Evolutionary conservation across 2,113 vertebrate genomes (phyloP), one percentile per base, ranked within the genome.

Genomic region (Syngnathoides biaculeatus): DNA sequence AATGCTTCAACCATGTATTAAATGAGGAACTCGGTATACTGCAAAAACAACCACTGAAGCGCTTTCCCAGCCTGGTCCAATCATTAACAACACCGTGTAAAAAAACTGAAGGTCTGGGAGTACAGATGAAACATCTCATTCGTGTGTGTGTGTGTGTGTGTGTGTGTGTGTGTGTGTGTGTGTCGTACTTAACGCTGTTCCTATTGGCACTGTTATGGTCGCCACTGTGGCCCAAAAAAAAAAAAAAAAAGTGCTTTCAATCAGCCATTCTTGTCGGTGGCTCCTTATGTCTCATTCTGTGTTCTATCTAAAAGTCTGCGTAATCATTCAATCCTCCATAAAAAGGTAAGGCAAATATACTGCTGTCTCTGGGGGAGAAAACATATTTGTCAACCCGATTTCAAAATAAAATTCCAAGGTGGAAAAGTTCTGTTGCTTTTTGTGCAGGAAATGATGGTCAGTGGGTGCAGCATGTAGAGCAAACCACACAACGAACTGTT

Each of bases 161-260:
- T 35, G 30, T 35, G 30, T 35, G 30, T 35, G 30, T 35, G 30
- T 35, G 30, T 35, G 30, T 35, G 30, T 35, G 30, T 24, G 55
- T 57, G 70, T 82, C 74, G 66, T 26, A 38, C 72, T 70, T 40
- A 40, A 47, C 65, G 68, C 78, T 71, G 17, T 56, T 63, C 52
- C 57, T 69, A 67, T 79, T 83, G 74, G 77, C 72, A 66, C 79
- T 61, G 74, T 67, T 79, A 56, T 65, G 71, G 74, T 83, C 75
- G 75, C 64, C 40, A 8, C 75, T 35, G 8, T 7, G 30, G 52
- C 63, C 66, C 50, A 56, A 67, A 30, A 76, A 59, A 79, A 87
- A 85, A 89, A 87, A n/a, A n/a, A 59, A 85, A 59, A 79, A 87
- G 86, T 89, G 88, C 89, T 89, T 86, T 81, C 86, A 70, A 56